A percentile compares a stretch with the other conserved stretches of the same genome.
phyloP scores from a whole-genome alignment of 2,797 vertebrate genomes.

The Mastacembelus armatus region DNA sequence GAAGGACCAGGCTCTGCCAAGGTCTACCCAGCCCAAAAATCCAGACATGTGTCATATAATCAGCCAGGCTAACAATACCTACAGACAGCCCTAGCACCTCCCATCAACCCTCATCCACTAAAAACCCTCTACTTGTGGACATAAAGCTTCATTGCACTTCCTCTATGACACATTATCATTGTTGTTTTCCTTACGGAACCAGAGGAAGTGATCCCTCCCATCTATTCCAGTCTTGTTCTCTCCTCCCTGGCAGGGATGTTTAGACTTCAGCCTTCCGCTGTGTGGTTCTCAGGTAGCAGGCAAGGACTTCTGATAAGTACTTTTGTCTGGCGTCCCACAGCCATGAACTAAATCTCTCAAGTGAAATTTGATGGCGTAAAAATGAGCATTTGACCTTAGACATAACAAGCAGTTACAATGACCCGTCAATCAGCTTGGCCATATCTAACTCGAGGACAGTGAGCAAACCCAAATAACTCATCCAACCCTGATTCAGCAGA shows the following conservation, averaged over 20 bases:
- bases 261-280: constrained; percentile 62
- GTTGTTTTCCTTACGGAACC: constrained; percentile 58
- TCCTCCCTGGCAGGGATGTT: constrained; percentile 66
- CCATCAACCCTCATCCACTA: constrained; percentile 8
- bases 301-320: constrained; percentile 22
- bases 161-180: constrained; percentile 67
- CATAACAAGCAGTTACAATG: constrained; percentile 41
- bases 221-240: constrained; percentile 57
- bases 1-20: constrained; percentile 43
- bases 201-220: constrained; percentile 76
- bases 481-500: constrained; percentile 20
- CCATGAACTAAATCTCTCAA: constrained; percentile 7
- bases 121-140: constrained; percentile 48
- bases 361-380: not conserved
- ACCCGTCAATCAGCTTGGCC: constrained; percentile 20
- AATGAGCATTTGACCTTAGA: constrained; percentile 11
- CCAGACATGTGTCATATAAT: constrained; percentile 54
- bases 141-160: constrained; percentile 52
- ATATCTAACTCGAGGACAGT: constrained; percentile 18
- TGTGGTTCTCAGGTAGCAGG: constrained; percentile 60
- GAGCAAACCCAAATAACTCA: constrained; percentile 52
- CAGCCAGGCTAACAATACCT: constrained; percentile 59
- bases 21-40: constrained; percentile 53
- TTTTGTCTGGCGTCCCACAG: constrained; percentile 8
- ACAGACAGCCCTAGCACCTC: constrained; percentile 36